Percentiles rank a stretch among this genome's conserved stretches.
Evolutionary conservation across 2,888 invertebrate genomes (phyloP).

Genomic region (Chaetogeoica ovagalla): DNA sequence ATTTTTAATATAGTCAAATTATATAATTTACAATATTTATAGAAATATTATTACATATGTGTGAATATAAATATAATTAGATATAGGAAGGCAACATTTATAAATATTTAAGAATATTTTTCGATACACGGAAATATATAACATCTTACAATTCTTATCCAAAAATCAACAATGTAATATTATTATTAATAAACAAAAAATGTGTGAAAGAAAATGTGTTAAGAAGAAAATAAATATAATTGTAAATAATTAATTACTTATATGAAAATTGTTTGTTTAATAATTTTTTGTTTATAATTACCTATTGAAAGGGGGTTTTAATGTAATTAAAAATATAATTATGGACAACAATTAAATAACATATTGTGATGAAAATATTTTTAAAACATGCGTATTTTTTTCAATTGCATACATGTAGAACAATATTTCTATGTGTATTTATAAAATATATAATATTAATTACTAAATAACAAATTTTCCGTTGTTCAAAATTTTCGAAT

Average conservation of each 20-base stretch:
- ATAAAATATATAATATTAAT: neutral
- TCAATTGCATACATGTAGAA: no score
- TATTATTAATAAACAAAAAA: neutral
- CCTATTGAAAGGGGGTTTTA: no score
- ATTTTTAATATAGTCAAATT: neutral
- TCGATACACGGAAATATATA: neutral
- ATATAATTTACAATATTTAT: neutral
- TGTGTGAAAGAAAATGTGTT: neutral
- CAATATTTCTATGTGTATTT: no score
- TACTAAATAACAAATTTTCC: neutral
- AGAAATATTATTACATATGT: neutral
- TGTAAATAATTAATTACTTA: neutral
- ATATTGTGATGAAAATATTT: no score
- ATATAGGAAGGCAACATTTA: neutral
- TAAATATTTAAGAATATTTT: neutral
- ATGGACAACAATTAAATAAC: neutral
- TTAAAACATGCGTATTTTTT: no score
- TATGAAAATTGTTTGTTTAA: neutral
- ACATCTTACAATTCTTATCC: neutral
- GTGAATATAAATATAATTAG: neutral
- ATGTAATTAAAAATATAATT: neutral
- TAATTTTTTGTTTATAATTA: neutral
- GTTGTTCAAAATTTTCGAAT: neutral
- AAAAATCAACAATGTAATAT: slow-evolving; percentile 4
- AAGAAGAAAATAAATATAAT: neutral